Percentiles rank a stretch among this genome's conserved stretches.
Evolutionary conservation across 2,797 vertebrate species (phyloP).

Genomic region (Leuciscus waleckii): DNA sequence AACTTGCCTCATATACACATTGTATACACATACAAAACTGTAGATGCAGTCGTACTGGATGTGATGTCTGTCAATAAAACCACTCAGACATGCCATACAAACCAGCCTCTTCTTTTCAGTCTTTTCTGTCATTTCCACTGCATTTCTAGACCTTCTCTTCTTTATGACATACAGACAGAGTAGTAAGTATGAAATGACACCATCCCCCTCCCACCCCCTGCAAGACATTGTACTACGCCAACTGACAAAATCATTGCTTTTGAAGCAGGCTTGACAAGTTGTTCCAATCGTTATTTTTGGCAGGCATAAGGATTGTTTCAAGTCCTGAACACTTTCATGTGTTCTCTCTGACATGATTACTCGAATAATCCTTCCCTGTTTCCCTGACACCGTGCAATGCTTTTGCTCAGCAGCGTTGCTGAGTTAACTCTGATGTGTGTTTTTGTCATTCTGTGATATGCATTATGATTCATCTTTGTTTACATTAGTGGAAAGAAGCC

Average conservation of each 20-base stretch:
- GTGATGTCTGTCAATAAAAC: conserved; percentile 30
- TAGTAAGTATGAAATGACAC: conserved; percentile 49
- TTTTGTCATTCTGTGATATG: conserved; percentile 47
- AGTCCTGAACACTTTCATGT: conserved; percentile 14
- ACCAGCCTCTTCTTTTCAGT: conserved; percentile 21
- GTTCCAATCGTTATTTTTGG: conserved; percentile 32
- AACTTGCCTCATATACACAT: not conserved
- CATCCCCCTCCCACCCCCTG: not conserved
- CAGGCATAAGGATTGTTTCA: conserved; percentile 17
- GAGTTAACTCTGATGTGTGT: conserved; percentile 40
- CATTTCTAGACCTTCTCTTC: conserved; percentile 2
- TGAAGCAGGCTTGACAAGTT: conserved; percentile 26
- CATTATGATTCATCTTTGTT: conserved; percentile 37
- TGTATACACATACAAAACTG: not conserved
- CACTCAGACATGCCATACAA: conserved; percentile 21
- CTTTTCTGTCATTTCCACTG: not conserved
- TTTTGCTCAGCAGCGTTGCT: not conserved
- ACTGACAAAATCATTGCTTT: conserved; percentile 30
- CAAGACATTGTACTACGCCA: not conserved
- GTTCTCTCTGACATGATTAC: conserved; percentile 30
- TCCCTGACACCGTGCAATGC: conserved; percentile 11
- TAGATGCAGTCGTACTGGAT: conserved; percentile 13
- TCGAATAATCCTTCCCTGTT: conserved; percentile 19
- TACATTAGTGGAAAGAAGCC: conserved; percentile 22
- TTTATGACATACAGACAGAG: conserved; percentile 17